A percentile compares a stretch with the other conserved stretches of the same genome.
phyloP scores from a whole-genome alignment of 2,797 vertebrate species.

The Ispidina picta region DNA sequence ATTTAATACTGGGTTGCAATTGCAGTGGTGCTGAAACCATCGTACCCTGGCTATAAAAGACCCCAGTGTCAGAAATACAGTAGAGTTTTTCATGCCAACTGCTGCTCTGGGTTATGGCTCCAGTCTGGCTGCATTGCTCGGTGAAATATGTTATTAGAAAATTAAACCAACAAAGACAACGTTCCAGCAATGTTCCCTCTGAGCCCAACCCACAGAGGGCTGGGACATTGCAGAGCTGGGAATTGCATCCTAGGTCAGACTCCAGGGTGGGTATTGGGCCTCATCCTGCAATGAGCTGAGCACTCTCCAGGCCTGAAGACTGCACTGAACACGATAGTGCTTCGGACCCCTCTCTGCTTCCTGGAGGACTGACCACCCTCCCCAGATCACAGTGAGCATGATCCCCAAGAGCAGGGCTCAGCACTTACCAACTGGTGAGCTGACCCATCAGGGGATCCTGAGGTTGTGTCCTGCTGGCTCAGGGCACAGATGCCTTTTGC shows the following conservation, averaged over 20 bases:
- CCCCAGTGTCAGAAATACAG: conserved; percentile 33
- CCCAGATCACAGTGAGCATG: too few species aligned
- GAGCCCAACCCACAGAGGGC: conserved; percentile 33
- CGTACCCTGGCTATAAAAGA: conserved; percentile 11
- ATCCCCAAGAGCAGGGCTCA: not conserved
- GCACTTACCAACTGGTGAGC: not conserved
- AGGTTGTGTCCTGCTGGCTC: not conserved
- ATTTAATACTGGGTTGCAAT: conserved; percentile 43
- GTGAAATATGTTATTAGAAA: conserved; percentile 54
- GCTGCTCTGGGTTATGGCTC: conserved; percentile 43
- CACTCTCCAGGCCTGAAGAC: not conserved
- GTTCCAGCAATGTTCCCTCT: not conserved
- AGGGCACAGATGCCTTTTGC: not conserved
- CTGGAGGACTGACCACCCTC: not conserved
- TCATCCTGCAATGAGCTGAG: not conserved
- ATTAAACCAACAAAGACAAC: conserved; percentile 32
- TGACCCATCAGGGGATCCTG: not conserved
- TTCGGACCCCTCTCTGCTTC: not conserved
- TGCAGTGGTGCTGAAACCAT: conserved; percentile 39
- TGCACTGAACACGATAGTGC: not conserved
- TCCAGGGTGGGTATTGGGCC: rapidly evolving
- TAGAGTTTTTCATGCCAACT: conserved; percentile 36
- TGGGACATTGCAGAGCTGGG: not conserved
- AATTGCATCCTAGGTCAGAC: not conserved
- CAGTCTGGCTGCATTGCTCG: conserved; percentile 48